phyloP scores from a whole-genome alignment of 2,113 vertebrate species.

The Haliaeetus leucogaster region DNA sequence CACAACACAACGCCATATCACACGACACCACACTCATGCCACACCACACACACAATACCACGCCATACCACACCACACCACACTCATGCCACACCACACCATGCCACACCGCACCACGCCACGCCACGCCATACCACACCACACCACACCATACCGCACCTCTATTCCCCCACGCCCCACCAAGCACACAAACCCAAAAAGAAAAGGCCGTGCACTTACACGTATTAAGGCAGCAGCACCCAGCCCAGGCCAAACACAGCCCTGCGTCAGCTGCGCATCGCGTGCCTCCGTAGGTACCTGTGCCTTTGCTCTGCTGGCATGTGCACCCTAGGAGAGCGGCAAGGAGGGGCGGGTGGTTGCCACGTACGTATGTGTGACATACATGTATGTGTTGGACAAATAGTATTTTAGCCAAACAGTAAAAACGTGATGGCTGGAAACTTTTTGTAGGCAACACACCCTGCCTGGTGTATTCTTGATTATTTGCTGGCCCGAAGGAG shows the following conservation, averaged over 20 bases:
- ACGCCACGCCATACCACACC: neutral
- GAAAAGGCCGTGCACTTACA: rapidly evolving
- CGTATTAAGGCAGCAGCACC: neutral
- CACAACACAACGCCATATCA: no score
- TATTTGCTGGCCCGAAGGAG: neutral
- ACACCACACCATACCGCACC: neutral
- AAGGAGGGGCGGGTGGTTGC: neutral
- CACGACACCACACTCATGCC: no score
- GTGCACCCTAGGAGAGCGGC: neutral
- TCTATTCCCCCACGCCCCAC: no score
- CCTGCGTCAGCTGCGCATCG: neutral
- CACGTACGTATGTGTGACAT: rapidly evolving
- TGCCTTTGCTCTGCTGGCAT: no score
- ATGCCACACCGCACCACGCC: no score
- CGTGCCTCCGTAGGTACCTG: rapidly evolving
- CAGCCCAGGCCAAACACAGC: neutral
- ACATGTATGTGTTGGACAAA: neutral
- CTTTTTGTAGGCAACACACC: neutral
- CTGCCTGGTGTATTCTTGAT: neutral
- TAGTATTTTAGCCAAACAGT: neutral
- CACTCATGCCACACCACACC: no score
- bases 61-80: no score
- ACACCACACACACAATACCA: no score
- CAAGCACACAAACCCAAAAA: neutral
- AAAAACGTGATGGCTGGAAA: neutral